A percentile compares a stretch with the other conserved stretches of the same genome.
These are phyloP conservation scores for Sebastes hopkinsi DNA, from an alignment of 2,797 vertebrate species.

Conservation along the genomic window DNA sequence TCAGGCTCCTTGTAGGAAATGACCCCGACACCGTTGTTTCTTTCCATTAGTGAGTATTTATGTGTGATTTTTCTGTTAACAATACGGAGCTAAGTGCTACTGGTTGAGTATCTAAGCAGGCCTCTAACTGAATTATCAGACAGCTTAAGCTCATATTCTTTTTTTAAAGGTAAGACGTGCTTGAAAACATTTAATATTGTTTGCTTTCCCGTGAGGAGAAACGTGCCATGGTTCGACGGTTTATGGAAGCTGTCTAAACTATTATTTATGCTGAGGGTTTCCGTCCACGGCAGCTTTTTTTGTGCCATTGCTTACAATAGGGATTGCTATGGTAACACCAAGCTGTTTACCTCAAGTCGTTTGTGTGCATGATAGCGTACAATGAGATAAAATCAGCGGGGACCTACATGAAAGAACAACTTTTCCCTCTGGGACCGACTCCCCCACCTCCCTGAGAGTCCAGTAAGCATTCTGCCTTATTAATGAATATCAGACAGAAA, in stretches of 20 bases:
- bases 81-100: slow-evolving; percentile 43
- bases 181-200: slow-evolving; percentile 54
- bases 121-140: slow-evolving; percentile 49
- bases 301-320: slow-evolving; percentile 75
- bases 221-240: slow-evolving; percentile 46
- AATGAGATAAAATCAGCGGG: slow-evolving; percentile 83
- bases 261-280: slow-evolving; percentile 73
- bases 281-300: slow-evolving; percentile 69
- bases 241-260: slow-evolving; percentile 67
- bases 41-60: slow-evolving; percentile 82
- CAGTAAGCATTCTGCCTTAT: slow-evolving; percentile 80
- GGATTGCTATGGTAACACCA: slow-evolving; percentile 84
- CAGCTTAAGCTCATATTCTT: slow-evolving; percentile 35
- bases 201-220: slow-evolving; percentile 41
- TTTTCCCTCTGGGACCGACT: slow-evolving; percentile 75
- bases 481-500: slow-evolving; percentile 84
- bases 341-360: slow-evolving; percentile 85
- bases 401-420: slow-evolving; percentile 85
- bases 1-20: slow-evolving; percentile 84
- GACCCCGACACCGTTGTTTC: slow-evolving; percentile 78
- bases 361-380: slow-evolving; percentile 84
- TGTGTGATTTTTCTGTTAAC: slow-evolving; percentile 74
- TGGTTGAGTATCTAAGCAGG: slow-evolving; percentile 15
- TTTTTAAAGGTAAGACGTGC: slow-evolving; percentile 26
- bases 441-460: slow-evolving; percentile 74